Evolutionary conservation across 2,113 vertebrate species (phyloP).

Genomic region (Reinhardtius hippoglossoides): DNA sequence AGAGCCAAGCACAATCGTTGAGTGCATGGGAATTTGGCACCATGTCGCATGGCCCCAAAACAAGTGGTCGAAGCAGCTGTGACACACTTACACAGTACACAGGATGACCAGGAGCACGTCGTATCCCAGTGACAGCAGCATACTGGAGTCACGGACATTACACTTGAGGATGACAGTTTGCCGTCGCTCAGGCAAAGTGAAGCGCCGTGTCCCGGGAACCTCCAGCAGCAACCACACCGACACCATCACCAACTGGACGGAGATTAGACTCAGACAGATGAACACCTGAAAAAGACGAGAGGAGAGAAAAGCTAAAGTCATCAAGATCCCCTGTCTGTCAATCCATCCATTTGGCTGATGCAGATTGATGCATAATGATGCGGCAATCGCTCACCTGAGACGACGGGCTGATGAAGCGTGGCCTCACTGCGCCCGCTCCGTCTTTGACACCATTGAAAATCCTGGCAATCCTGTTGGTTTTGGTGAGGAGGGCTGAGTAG

Average conservation of each 20-base stretch:
- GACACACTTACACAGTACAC: conserved; percentile 90
- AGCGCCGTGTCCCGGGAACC: conserved; percentile 91
- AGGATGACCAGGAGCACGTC: conserved; percentile 96
- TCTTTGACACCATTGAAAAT: conserved; percentile 97
- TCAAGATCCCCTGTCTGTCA: conserved; percentile 16
- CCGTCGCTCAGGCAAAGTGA: conserved; percentile 93
- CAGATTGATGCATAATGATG: conserved; percentile 12
- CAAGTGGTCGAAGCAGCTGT: too few species aligned
- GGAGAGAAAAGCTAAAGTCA: conserved; percentile 7
- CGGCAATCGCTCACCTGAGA: conserved; percentile 88
- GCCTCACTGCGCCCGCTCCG: conserved; percentile 87
- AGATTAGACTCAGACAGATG: conserved; percentile 95
- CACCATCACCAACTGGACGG: conserved; percentile 94
- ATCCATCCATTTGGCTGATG: conserved; percentile 29
- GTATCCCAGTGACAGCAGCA: conserved; percentile 95
- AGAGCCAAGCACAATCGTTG: too few species aligned
- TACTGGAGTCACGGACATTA: conserved; percentile 97
- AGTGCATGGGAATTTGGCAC: too few species aligned
- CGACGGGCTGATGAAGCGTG: conserved; percentile 96
- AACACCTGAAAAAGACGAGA: conserved; percentile 75
- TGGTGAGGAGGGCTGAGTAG: conserved; percentile 97
- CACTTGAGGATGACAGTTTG: conserved; percentile 98
- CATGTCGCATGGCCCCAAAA: too few species aligned
- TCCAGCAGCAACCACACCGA: conserved; percentile 96
- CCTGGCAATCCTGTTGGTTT: conserved; percentile 97